Base-by-base conservation (phyloP, 1,140 invertebrate genomes). In the Argopecten irradians region DNA sequence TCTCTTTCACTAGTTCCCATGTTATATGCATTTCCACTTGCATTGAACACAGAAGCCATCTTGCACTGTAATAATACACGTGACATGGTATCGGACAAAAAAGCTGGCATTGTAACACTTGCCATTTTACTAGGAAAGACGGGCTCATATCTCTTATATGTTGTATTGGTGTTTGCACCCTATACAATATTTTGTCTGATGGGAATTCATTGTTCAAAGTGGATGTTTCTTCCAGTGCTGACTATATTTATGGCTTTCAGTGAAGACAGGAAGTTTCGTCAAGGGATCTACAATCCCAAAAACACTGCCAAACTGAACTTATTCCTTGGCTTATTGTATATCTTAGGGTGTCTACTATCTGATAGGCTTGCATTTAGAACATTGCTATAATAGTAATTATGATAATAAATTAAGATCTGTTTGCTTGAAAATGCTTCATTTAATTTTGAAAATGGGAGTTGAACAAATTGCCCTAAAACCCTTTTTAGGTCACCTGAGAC, bases 21-120 rank as follows among this genome's bases (percentile, higher is more conserved):
- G 92, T 97, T 98, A 91, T 99, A 99, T 96, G 98, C 98, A 28
- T 97, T 99, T 92, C 98, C 98, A 14, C 95, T 99, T 89, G 98
- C 98, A 11, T 95, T 99, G 0, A 99, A 99, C 92, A 98, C 98
- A 14, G 98, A 99, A 95, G 98, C 98, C 34, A 99, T 99, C 93
- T 96, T 99, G 83, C 98, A 99, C 94, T 98, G 98, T 92, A 99
- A 99, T 92, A 99, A 99, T 94, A 98, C 98, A 0, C 96, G 98
- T 90, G 98, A 99, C 96, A 96, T 98, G 91, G 98, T 98, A 89
- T 97, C 96, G 90, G 98, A 99, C 94, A 97, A 97, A 85, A 97
- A 96, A 93, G 98, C 97, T 88, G 98, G 98, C 71, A 98, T 98
- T 90, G 97, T 99, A 0, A 99, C 98, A 9, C 95, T 99, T 90